phyloP scores from a whole-genome alignment of 2,888 invertebrate species.

The Orchesella flavescens region DNA sequence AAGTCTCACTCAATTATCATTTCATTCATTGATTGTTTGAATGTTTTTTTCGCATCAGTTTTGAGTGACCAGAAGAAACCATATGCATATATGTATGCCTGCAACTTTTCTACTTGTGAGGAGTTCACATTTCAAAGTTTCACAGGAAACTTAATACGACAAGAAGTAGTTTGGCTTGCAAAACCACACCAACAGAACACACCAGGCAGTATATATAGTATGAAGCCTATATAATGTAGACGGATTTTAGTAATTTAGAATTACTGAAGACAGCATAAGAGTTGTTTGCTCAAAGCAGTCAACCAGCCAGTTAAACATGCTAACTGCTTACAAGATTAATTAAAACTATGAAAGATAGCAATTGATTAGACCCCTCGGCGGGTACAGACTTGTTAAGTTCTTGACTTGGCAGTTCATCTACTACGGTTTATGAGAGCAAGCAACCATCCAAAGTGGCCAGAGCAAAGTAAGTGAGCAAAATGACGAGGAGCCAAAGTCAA shows the following conservation, averaged over 20 bases:
- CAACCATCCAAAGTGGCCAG: neutral
- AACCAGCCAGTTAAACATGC: slow-evolving; percentile 35
- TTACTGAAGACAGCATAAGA: neutral
- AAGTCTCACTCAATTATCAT: too few relatives aligned
- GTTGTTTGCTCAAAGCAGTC: slow-evolving; percentile 40
- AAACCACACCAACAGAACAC: too few relatives aligned
- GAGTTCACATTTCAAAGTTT: too few relatives aligned
- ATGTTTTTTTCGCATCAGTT: too few relatives aligned
- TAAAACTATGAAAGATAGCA: slow-evolving; percentile 67
- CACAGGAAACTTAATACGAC: too few relatives aligned
- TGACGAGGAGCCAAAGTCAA: slow-evolving; percentile 7
- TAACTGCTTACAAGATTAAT: slow-evolving; percentile 62
- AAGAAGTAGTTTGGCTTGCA: too few relatives aligned
- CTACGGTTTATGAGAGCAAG: neutral
- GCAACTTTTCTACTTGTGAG: too few relatives aligned
- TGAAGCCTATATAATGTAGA: too few relatives aligned
- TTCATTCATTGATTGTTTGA: too few relatives aligned
- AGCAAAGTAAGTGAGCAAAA: neutral
- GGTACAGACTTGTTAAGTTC: slow-evolving; percentile 64
- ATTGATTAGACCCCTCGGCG: slow-evolving; percentile 67
- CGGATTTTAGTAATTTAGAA: neutral
- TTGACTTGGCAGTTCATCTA: slow-evolving; percentile 56
- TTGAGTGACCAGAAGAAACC: too few relatives aligned
- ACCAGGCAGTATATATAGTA: too few relatives aligned
- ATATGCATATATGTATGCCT: too few relatives aligned